phyloP scores from a whole-genome alignment of 2,888 invertebrate species.

The Acholoe squamosa region DNA sequence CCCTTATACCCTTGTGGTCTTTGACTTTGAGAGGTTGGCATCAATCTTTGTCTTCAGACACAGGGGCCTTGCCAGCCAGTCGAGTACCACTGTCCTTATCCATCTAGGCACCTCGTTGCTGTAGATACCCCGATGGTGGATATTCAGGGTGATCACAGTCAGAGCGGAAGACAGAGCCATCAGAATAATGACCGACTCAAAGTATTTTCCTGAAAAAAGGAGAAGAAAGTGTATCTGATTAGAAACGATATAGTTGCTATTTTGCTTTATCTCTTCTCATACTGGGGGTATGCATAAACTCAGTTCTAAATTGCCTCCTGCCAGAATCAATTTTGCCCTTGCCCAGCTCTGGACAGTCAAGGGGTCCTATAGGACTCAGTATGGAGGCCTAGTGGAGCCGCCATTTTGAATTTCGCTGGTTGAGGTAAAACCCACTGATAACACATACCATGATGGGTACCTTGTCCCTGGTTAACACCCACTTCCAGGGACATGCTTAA shows the following conservation, averaged over 20 bases:
- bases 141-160: constrained; percentile 6
- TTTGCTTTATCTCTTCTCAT: too few relatives aligned
- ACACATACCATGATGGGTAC: too few relatives aligned
- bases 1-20: not conserved
- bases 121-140: constrained; percentile 4
- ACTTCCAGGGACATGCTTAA: too few relatives aligned
- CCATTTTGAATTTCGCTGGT: too few relatives aligned
- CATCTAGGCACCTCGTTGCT: not conserved
- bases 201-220: not conserved
- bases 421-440: too few relatives aligned
- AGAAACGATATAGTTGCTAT: not conserved
- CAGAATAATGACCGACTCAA: not conserved
- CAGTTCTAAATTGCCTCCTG: too few relatives aligned
- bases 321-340: too few relatives aligned
- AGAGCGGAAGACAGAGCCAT: not conserved
- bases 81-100: not conserved
- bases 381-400: too few relatives aligned
- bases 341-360: too few relatives aligned
- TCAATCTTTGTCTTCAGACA: not conserved
- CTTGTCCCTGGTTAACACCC: too few relatives aligned
- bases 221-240: not conserved
- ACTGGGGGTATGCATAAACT: too few relatives aligned
- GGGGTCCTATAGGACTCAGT: too few relatives aligned
- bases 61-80: constrained; percentile 30
- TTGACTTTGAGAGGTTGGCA: not conserved